Base-by-base conservation (phyloP, 2,888 invertebrate genomes). In the Amphipoea oculea region DNA sequence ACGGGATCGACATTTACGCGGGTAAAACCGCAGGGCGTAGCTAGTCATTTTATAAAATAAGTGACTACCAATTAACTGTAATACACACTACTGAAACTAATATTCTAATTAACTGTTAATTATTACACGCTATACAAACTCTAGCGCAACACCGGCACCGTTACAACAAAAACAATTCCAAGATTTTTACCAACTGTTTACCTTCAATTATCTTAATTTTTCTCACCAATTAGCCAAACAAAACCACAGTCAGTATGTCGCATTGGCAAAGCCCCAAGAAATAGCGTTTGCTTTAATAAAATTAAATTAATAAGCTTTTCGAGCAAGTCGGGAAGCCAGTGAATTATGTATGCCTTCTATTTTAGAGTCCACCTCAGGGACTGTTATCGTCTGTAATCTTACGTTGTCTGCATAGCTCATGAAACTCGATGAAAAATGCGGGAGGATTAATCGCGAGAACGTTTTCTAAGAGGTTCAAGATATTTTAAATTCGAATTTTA, bases 301-400 rank as follows among this genome's bases (percentile, higher is more conserved):
- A 71, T 87, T 88, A 90, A 91, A 88, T 90, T 89, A 90, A 91
- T 91, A 90, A 91, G 89, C 88, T 82, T 76, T 86, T 87, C 86
- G 81, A 72, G 81, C 81, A 87, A 87, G 83, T 84, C 77, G 69
- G 78, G 77, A 86, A 86, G 84, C 77, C 79, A 76, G 78, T 86
- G 86, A 90, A 91, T 89, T 89, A 88, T 90, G 85, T 85, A 88
- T 85, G 85, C 81, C 80, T 89, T 86, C 85, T 84, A 90, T 91
- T 90, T 90, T 88, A 82, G 70, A 78, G 73, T 76, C 69, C 67
- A 79, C 74, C 72, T 12, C 65, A 7, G 81, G 67, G 88, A 87
- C 83, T 74, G 82, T 77, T 72, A 72, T 48, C 72, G 72, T 54
- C 62, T 79, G 77, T 81, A 73, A 78, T 83, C 80, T 85, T 66